A percentile compares a stretch with the other conserved stretches of the same genome.
Conservation (phyloP, 1,140 invertebrate genomes). For the Brachionus paranguensis region DNA sequence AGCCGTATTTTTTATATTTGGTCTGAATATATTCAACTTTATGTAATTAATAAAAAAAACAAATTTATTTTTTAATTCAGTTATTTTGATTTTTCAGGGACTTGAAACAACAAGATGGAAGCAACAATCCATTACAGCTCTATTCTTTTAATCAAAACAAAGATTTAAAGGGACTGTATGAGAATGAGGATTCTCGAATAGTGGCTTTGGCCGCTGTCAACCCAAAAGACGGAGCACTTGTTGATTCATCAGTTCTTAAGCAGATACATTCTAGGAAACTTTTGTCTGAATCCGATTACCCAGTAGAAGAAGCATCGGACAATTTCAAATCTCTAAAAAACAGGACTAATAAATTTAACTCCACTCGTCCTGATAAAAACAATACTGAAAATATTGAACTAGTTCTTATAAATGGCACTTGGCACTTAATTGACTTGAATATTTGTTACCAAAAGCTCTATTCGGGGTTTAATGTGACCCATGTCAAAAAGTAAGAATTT, state of each 20-base stretch:
- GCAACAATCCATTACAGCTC: background rate
- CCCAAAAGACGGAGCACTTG: constrained; percentile 25
- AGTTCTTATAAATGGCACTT: constrained; percentile 34
- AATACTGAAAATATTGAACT: constrained; percentile 14
- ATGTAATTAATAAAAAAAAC: background rate
- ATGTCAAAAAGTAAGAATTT: constrained; percentile 26
- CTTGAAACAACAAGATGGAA: background rate
- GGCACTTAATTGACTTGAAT: constrained; percentile 39
- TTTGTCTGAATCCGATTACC: background rate
- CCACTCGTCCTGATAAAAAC: background rate
- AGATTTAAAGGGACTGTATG: background rate
- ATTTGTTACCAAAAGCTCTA: constrained; percentile 23
- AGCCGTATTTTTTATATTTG: constrained; percentile 10
- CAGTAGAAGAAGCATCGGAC: background rate
- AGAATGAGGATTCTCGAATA: background rate
- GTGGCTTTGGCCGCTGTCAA: background rate
- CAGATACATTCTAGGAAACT: background rate
- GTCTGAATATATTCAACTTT: constrained; percentile 20
- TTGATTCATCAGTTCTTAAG: background rate
- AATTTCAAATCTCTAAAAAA: background rate
- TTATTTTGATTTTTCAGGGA: background rate
- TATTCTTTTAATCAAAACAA: constrained; percentile 4
- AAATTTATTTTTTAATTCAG: background rate
- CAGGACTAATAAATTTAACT: background rate
- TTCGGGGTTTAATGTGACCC: background rate